A percentile compares a stretch with the other conserved stretches of the same genome.
These are phyloP conservation scores for Otocyon megalotis DNA, from an alignment of 2,113 vertebrate species.

Conservation along the genomic window DNA sequence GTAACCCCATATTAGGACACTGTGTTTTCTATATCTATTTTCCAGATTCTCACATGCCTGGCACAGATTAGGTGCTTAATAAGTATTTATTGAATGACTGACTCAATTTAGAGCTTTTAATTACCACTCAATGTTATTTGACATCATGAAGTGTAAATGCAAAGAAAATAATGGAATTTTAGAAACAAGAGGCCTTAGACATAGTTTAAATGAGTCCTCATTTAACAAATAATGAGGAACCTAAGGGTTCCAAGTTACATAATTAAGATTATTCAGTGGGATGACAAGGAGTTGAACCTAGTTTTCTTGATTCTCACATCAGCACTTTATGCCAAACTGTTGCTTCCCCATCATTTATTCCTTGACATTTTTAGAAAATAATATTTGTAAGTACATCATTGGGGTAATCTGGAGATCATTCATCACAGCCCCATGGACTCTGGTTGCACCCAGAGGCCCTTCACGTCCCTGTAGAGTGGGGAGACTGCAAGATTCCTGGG, in stretches of 20 bases:
- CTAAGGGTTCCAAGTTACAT: not conserved
- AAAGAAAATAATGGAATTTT: not conserved
- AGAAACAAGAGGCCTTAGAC: not conserved
- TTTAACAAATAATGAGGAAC: not conserved
- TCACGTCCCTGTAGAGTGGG: not conserved
- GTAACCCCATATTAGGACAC: not conserved
- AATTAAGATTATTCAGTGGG: not conserved
- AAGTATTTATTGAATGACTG: not conserved
- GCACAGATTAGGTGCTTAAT: not conserved
- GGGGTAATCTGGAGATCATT: not conserved
- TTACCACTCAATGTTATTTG: not conserved
- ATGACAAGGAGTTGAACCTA: not conserved
- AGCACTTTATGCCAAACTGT: not conserved
- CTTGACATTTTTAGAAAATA: not conserved
- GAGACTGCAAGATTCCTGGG: too few relatives aligned
- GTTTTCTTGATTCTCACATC: not conserved
- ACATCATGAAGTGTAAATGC: not conserved
- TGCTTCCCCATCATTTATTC: not conserved
- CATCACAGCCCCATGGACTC: not conserved
- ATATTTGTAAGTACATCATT: not conserved
- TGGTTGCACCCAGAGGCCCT: not conserved
- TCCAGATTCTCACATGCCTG: not conserved
- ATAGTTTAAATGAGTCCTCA: not conserved
- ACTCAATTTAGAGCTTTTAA: conserved; percentile 46
- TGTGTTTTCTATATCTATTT: not conserved